Conservation (phyloP, 1,140 invertebrate species). For the Drosophila virilis region DNA sequence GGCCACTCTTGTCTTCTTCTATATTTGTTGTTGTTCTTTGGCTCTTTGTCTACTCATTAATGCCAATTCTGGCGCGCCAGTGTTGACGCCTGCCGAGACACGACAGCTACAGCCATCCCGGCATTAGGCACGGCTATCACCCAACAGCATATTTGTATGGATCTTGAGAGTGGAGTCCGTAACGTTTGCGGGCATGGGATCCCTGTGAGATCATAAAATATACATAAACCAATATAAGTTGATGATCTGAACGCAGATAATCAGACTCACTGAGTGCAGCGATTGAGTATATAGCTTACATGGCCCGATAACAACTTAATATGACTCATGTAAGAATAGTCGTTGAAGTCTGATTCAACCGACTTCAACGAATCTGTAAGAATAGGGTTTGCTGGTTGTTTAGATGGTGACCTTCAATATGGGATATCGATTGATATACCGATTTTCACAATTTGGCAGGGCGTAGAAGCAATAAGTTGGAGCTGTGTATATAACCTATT, state of each 20-base stretch:
- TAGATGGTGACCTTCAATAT: too few species aligned
- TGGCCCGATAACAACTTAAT: not conserved
- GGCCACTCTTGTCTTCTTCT: slow-evolving; percentile 48
- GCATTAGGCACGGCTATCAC: slow-evolving; percentile 68
- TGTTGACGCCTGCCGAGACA: slow-evolving; percentile 72
- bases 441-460: too few species aligned
- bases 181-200: slow-evolving; percentile 3
- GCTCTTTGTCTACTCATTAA: slow-evolving; percentile 79
- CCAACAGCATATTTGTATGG: slow-evolving; percentile 53
- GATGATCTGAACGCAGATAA: not conserved
- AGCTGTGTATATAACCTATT: too few species aligned
- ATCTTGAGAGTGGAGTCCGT: slow-evolving; percentile 19
- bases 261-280: not conserved
- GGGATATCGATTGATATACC: too few species aligned
- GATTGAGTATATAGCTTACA: not conserved
- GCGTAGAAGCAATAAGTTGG: too few species aligned
- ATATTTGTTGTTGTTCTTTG: slow-evolving; percentile 28
- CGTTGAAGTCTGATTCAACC: too few species aligned
- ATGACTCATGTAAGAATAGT: not conserved
- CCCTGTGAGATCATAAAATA: slow-evolving; percentile 7
- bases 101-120: slow-evolving; percentile 18
- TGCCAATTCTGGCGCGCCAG: slow-evolving; percentile 76
- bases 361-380: not conserved
- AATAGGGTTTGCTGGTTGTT: too few species aligned
- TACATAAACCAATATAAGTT: not conserved